Evolutionary conservation across 2,797 vertebrate species (phyloP).

Genomic region (Enteromius afrohamiltoni): DNA sequence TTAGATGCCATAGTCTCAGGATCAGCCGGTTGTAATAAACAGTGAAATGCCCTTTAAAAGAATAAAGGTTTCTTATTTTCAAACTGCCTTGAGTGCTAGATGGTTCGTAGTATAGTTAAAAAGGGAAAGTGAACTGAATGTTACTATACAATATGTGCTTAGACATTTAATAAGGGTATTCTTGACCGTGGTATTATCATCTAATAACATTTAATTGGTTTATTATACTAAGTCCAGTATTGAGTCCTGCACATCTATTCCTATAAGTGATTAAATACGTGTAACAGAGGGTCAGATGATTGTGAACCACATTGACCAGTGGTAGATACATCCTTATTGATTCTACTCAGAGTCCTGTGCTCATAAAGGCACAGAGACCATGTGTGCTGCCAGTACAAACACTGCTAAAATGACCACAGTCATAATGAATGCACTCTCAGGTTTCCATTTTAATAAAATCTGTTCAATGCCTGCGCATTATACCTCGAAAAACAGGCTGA

Average conservation of each 20-base stretch:
- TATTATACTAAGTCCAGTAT: neutral
- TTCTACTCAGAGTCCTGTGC: slow-evolving; percentile 3
- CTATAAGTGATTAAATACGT: neutral
- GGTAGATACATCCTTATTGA: slow-evolving; percentile 19
- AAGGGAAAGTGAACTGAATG: neutral
- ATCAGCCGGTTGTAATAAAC: slow-evolving; percentile 64
- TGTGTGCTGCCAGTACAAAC: slow-evolving; percentile 23
- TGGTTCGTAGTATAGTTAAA: neutral
- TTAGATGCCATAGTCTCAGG: slow-evolving; percentile 64
- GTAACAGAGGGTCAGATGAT: slow-evolving; percentile 11
- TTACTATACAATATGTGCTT: neutral
- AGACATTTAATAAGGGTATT: neutral
- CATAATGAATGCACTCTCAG: slow-evolving; percentile 30
- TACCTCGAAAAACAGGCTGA: neutral
- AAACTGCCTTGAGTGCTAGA: slow-evolving; percentile 1
- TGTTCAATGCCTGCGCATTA: neutral
- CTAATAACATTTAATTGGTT: neutral
- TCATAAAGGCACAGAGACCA: neutral
- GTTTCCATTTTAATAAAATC: slow-evolving; percentile 30
- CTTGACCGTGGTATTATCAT: neutral
- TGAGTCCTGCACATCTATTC: neutral
- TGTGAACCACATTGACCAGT: slow-evolving; percentile 12
- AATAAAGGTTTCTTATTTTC: slow-evolving; percentile 45
- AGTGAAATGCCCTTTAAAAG: slow-evolving; percentile 56
- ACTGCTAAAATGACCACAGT: slow-evolving; percentile 13